Evolutionary conservation across 2,888 invertebrate genomes (phyloP).

Genomic region (Nephrotoma appendiculata): DNA sequence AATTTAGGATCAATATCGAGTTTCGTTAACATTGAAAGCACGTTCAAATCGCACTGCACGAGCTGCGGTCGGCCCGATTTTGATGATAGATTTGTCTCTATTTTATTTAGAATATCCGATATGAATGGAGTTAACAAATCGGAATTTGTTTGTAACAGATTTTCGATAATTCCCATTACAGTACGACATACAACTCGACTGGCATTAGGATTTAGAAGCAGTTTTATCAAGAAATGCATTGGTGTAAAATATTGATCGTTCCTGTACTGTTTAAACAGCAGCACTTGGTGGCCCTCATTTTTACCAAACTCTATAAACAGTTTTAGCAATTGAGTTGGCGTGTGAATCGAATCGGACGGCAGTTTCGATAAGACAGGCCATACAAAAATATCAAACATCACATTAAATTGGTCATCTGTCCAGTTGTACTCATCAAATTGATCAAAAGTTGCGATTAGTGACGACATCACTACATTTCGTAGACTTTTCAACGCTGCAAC

Average conservation of each 20-base stretch:
- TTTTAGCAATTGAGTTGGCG: constrained; percentile 67
- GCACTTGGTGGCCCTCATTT: constrained; percentile 58
- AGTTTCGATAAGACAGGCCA: constrained; percentile 68
- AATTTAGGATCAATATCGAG: constrained; percentile 50
- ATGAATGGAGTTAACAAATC: constrained; percentile 54
- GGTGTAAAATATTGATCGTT: constrained; percentile 37
- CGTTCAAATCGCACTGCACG: constrained; percentile 40
- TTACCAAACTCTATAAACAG: constrained; percentile 68
- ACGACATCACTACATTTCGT: constrained; percentile 43
- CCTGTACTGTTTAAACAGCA: constrained; percentile 46
- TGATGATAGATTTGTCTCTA: constrained; percentile 43
- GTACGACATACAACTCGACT: constrained; percentile 46
- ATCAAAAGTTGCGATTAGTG: constrained; percentile 58
- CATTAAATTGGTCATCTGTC: constrained; percentile 51
- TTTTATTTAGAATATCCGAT: constrained; percentile 49
- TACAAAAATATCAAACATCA: constrained; percentile 61
- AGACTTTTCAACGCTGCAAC: constrained; percentile 48
- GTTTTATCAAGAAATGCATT: constrained; percentile 50
- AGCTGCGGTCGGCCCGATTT: background rate
- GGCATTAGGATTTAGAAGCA: constrained; percentile 56
- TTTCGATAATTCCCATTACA: constrained; percentile 61
- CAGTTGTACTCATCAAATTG: constrained; percentile 67
- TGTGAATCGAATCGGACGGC: constrained; percentile 64
- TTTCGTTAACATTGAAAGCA: constrained; percentile 62
- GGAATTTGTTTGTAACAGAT: constrained; percentile 49